Base-by-base conservation (phyloP, 2,888 invertebrate genomes). In the Drosophila limbata region DNA sequence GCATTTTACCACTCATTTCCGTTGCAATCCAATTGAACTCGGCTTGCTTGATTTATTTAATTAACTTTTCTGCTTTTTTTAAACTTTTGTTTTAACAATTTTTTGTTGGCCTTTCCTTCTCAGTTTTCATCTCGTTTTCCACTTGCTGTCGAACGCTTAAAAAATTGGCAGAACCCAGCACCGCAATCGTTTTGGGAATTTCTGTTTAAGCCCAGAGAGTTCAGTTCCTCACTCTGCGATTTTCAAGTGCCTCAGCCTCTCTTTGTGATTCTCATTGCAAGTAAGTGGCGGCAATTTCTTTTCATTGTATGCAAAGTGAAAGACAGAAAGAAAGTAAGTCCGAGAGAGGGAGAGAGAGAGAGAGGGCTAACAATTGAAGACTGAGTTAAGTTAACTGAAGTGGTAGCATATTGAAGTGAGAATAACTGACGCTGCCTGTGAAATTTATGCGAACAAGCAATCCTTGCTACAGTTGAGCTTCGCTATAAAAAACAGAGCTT, bases 21-120 rank as follows among this genome's bases (percentile, higher is more conserved):
- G 68, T 69, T 81, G 85, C 89, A 88, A 87, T 85, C 81, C 81
- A 88, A 88, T 85, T 85, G 89, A 88, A 85, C 84, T 84, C 77
- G 73, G 84, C 74, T 84, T 83, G 84, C 79, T 84, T 85, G 87
- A 88, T 85, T 85, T 85, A 85, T 88, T 85, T 85, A 85, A 85
- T 88, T 88, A 88, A 86, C 75, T 71, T 82, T 82, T 79, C 71
- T 77, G 57, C 47, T 61, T 47, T 33, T 40, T 28, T 13, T 37
- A 4, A 35, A 35, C 2, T 37, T 77, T 55, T 47, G 50, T 42
- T 19, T 40, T 5, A 15, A 15, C 17, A 9, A 33, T 8, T 21
- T 40, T 40, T n/a, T 42, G 19, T 42, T 15, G 28, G 15, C 39
- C 5, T 37, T 51, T 45, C 44, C 33, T 31, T 25, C 45, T 47